phyloP scores from a whole-genome alignment of 2,797 vertebrate genomes.

The Clarias fuscus region DNA sequence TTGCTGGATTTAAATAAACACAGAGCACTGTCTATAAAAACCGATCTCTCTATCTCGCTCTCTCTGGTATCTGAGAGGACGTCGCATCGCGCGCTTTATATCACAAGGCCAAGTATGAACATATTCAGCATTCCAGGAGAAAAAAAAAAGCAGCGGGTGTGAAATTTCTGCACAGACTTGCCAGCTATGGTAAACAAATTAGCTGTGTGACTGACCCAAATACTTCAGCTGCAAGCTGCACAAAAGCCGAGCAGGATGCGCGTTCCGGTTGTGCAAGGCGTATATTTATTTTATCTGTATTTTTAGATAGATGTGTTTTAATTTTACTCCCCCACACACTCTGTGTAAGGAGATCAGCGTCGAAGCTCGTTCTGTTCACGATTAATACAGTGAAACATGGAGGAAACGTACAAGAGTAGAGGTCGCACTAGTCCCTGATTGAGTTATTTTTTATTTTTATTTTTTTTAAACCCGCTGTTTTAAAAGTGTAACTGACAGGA shows the following conservation, averaged over 20 bases:
- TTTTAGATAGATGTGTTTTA: slow-evolving; percentile 7
- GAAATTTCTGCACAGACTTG: slow-evolving; percentile 47
- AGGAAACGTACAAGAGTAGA: background rate
- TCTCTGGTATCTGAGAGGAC: background rate
- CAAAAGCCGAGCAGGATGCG: slow-evolving; percentile 38
- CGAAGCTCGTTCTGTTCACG: background rate
- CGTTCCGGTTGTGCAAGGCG: slow-evolving; percentile 16
- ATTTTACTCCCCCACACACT: background rate
- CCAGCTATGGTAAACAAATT: slow-evolving; percentile 51
- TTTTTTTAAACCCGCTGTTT: background rate
- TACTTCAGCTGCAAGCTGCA: slow-evolving; percentile 49
- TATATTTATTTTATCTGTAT: background rate
- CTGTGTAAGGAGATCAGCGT: background rate
- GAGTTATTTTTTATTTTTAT: too few relatives aligned
- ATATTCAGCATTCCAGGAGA: slow-evolving; percentile 49
- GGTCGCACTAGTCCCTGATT: background rate
- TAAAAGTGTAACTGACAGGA: background rate
- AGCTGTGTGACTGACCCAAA: slow-evolving; percentile 55
- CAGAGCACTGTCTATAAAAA: background rate
- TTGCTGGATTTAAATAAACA: background rate
- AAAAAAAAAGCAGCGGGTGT: slow-evolving; percentile 23
- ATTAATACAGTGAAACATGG: background rate
- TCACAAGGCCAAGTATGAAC: slow-evolving; percentile 32
- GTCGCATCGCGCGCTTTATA: background rate
- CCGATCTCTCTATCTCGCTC: background rate